phyloP scores from a whole-genome alignment of 2,113 vertebrate genomes.

The Morone saxatilis region DNA sequence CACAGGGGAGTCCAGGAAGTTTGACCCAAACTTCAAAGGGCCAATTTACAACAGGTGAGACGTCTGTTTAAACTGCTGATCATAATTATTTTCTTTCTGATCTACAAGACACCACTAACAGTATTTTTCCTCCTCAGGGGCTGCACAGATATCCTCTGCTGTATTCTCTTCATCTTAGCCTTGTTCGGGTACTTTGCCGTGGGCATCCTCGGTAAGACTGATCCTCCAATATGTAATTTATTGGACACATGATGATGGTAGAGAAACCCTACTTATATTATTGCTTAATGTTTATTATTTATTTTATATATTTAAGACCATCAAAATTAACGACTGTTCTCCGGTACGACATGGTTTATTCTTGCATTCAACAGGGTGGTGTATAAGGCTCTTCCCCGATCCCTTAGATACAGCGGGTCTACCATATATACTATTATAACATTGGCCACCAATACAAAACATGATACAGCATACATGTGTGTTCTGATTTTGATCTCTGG shows the following conservation, averaged over 20 bases:
- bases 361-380: not conserved
- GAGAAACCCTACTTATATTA: no score
- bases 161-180: constrained; percentile 89
- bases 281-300: not conserved
- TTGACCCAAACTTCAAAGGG: constrained; percentile 94
- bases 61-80: not conserved
- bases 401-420: not conserved
- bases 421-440: not conserved
- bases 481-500: not conserved
- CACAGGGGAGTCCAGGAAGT: constrained; percentile 91
- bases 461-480: not conserved
- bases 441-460: not conserved
- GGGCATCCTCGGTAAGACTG: constrained; percentile 90
- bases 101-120: not conserved
- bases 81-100: no score
- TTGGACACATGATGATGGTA: not conserved
- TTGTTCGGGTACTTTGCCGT: constrained; percentile 91
- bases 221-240: not conserved
- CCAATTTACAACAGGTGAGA: constrained; percentile 84
- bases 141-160: constrained; percentile 94
- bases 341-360: no score
- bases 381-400: not conserved
- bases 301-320: not conserved
- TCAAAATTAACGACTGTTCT: not conserved
- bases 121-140: constrained; percentile 80